Conservation (phyloP, 2,888 invertebrate genomes). For the Xestia sexstrigata region DNA sequence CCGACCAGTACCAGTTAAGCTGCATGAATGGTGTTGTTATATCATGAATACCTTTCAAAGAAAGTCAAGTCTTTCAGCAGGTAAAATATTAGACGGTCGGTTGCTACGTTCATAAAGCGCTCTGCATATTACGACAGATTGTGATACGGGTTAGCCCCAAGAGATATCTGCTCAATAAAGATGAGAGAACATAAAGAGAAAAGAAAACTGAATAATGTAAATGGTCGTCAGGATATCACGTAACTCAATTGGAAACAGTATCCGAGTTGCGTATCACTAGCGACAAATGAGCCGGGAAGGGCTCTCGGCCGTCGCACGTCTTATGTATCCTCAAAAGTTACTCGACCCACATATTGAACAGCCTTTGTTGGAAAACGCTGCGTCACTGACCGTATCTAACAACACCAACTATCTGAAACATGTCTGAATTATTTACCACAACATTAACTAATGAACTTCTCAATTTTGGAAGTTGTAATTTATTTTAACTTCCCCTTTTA, state of each 20-base stretch:
- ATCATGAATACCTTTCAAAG: slow-evolving; percentile 14
- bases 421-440: slow-evolving; percentile 46
- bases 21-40: slow-evolving; percentile 4
- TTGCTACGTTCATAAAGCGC: slow-evolving; percentile 15
- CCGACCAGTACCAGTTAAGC: neutral
- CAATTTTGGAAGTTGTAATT: slow-evolving; percentile 17
- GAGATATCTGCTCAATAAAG: slow-evolving; percentile 24
- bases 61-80: neutral
- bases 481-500: slow-evolving; percentile 15
- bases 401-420: slow-evolving; percentile 35
- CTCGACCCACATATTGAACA: slow-evolving; percentile 73
- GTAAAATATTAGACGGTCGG: slow-evolving; percentile 18
- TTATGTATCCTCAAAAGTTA: slow-evolving; percentile 73
- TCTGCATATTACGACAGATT: slow-evolving; percentile 24
- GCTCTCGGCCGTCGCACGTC: slow-evolving; percentile 65
- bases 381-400: slow-evolving; percentile 64
- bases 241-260: slow-evolving; percentile 68
- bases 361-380: slow-evolving; percentile 66
- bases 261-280: slow-evolving; percentile 72
- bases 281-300: slow-evolving; percentile 74
- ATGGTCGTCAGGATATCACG: slow-evolving; percentile 63
- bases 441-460: slow-evolving; percentile 45
- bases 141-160: slow-evolving; percentile 22
- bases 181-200: slow-evolving; percentile 33
- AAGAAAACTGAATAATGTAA: slow-evolving; percentile 65